Evolutionary conservation across 2,113 vertebrate species (phyloP), one percentile per base, ranked within the genome.

Genomic region (Melanocharis versteri): DNA sequence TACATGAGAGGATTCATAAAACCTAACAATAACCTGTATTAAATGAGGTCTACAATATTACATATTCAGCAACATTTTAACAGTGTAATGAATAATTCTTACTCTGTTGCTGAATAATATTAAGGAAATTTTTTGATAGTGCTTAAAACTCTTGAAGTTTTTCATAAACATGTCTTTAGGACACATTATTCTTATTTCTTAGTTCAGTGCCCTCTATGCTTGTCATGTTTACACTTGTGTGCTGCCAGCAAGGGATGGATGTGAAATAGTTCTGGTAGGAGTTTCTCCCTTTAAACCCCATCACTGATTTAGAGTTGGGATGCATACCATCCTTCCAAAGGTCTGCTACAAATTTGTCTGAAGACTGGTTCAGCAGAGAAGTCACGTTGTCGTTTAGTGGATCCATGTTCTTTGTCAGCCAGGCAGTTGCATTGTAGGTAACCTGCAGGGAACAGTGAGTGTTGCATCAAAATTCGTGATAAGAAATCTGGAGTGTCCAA

Each of bases 361-460:
- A 99, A 42, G 99, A 99, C 89, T 98, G 99, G 37, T 98, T 99
- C 90, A 99, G 98, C 79, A 99, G 97, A 42, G 99, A 85, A 0
- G 99, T 99, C 85, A 99, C 99, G 0, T 99, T 99, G 98, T 99
- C 99, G 0, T 99, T 99, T 51, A 99, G 98, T 0, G 99, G 99
- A 83, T 99, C 99, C 99, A 99, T 99, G 97, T 99, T 99, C 98
- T 99, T 99, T 13, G 99, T 99, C 94, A 99, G 95, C 99, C 99
- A 99, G 77, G 97, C 98, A 6, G 94, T 98, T 5, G 99, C 99
- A 0, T 99, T 99, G 82, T 99, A 99, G 92, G 99, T 98, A 42
- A 99, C 99, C 99, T 99, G 93, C 22, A 93, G 64, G 90, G 88
- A 87, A 76, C 24, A 93, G 44, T 5, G 42, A 94, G n/a, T 17